These are phyloP conservation scores for Sebastolobus altivelis DNA, from an alignment of 2,797 vertebrate species.

Conservation along the genomic window DNA sequence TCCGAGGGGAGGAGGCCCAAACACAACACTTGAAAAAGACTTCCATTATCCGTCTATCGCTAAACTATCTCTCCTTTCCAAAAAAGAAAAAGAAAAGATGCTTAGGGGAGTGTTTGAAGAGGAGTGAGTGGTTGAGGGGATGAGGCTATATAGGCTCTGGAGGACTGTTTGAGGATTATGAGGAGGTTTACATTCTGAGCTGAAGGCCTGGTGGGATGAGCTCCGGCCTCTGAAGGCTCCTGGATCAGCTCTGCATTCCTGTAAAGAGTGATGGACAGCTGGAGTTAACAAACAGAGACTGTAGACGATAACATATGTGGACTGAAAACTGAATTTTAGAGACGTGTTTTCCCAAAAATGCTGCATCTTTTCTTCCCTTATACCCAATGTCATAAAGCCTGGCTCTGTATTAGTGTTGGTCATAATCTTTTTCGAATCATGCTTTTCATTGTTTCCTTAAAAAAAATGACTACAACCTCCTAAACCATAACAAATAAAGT, in stretches of 20 bases:
- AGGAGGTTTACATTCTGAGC: conserved; percentile 69
- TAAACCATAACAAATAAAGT: too few species aligned
- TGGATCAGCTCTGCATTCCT: conserved; percentile 45
- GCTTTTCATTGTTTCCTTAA: too few species aligned
- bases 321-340: conserved; percentile 7
- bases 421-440: not conserved
- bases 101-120: conserved; percentile 75
- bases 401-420: not conserved
- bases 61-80: conserved; percentile 38
- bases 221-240: conserved; percentile 35
- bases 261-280: conserved; percentile 54
- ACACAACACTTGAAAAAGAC: conserved; percentile 59
- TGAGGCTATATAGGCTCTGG: conserved; percentile 61
- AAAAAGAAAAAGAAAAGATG: conserved; percentile 21
- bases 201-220: conserved; percentile 49
- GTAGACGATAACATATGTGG: not conserved
- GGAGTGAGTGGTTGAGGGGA: conserved; percentile 67
- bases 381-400: not conserved
- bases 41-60: conserved; percentile 59
- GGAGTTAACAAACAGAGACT: conserved; percentile 12
- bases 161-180: conserved; percentile 84
- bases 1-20: conserved; percentile 20
- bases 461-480: too few species aligned
- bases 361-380: not conserved
- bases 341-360: not conserved